Conservation (phyloP, 2,113 vertebrate genomes). For the Oreochromis tanganicae region DNA sequence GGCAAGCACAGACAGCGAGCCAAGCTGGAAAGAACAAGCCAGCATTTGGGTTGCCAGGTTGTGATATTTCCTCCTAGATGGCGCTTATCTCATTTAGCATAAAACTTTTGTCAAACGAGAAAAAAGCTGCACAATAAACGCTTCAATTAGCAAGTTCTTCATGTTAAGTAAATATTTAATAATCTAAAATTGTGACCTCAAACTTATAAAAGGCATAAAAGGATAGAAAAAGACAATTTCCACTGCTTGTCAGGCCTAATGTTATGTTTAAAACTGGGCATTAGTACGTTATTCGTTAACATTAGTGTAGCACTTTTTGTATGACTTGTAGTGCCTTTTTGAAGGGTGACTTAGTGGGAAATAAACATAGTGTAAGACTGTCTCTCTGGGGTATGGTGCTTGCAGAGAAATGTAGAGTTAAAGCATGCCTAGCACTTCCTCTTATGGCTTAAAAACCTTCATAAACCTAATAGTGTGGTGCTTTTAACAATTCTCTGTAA, state of each 20-base stretch:
- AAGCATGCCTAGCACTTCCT: slow-evolving; percentile 42
- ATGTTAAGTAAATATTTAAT: not conserved
- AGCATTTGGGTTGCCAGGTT: not conserved
- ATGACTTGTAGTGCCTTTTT: not conserved
- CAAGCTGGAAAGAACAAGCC: not conserved
- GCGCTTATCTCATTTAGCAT: not conserved
- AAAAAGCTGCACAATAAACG: not conserved
- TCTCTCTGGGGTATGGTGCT: slow-evolving; percentile 18
- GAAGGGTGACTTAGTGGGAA: not conserved
- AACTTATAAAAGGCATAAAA: not conserved
- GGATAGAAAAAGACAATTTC: not conserved
- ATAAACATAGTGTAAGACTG: not conserved
- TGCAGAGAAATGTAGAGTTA: slow-evolving; percentile 27
- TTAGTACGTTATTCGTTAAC: not conserved
- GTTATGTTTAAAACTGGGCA: not conserved
- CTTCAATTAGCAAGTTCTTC: not conserved
- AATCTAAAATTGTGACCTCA: not conserved
- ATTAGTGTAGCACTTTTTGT: not conserved
- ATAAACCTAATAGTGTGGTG: slow-evolving; percentile 22
- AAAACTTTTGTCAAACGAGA: not conserved
- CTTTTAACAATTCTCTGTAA: slow-evolving; percentile 31
- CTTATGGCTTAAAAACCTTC: slow-evolving; percentile 29
- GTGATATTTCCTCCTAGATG: not conserved
- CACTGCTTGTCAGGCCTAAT: not conserved
- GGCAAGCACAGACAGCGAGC: not conserved